These are phyloP conservation scores for Mesocentrotus franciscanus DNA, from an alignment of 53 echinoderm and acorn worm species.

Conservation along the genomic window DNA sequence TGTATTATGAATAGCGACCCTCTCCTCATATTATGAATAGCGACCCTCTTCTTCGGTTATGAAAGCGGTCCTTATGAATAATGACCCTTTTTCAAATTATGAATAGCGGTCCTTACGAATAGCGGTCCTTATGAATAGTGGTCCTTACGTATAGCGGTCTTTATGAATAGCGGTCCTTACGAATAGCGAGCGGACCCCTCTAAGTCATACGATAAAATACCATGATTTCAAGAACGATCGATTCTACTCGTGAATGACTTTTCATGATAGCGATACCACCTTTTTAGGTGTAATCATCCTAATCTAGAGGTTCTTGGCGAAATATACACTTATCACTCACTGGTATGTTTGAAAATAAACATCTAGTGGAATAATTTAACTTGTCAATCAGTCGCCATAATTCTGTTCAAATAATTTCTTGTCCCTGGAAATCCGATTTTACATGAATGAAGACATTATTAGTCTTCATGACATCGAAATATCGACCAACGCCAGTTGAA, in stretches of 20 bases:
- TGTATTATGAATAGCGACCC: no score
- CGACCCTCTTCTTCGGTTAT: no score
- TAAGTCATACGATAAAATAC: not conserved
- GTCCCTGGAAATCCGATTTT: not conserved
- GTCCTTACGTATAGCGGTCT: no score
- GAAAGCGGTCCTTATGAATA: no score
- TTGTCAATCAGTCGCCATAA: not conserved
- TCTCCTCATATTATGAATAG: no score
- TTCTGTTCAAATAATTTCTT: not conserved
- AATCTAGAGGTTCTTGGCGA: not conserved
- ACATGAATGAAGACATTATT: not conserved
- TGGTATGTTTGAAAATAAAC: not conserved
- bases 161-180: no score
- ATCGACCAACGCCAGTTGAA: not conserved
- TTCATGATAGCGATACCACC: no score
- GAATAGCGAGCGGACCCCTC: no score
- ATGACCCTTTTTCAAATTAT: no score
- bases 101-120: no score
- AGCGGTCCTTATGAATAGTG: no score
- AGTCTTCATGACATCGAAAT: not conserved
- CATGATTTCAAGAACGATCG: not conserved
- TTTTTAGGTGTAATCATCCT: not conserved
- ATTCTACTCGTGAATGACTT: no score
- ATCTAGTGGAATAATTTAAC: not conserved
- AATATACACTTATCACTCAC: not conserved